Conservation (phyloP, 92 coral and sea anemone genomes). For the Porites cylindrica region DNA sequence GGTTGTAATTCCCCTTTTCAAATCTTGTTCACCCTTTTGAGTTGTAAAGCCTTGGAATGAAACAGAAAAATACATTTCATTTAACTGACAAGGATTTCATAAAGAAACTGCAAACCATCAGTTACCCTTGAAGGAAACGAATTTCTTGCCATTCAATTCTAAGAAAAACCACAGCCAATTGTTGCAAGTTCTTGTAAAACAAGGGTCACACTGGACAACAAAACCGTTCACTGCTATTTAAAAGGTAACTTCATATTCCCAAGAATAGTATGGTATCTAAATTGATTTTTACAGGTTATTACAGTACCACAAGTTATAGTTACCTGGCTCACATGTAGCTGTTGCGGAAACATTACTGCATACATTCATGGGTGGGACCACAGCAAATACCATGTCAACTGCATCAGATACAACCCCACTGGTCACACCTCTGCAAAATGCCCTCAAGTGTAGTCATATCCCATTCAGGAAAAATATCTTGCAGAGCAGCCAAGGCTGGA, state of each 20-base stretch:
- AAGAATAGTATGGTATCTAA: slow-evolving; percentile 15
- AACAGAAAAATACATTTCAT: slow-evolving; percentile 8
- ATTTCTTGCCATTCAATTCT: slow-evolving; percentile 12
- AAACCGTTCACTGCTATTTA: slow-evolving; percentile 6
- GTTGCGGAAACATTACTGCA: slow-evolving; percentile 9
- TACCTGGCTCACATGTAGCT: slow-evolving; percentile 15
- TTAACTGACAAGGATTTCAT: slow-evolving; percentile 18
- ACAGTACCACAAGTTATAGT: slow-evolving; percentile 17
- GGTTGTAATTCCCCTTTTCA: slow-evolving; percentile 17
- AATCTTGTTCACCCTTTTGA: neutral
- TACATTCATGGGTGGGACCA: slow-evolving; percentile 15
- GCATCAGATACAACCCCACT: slow-evolving; percentile 28
- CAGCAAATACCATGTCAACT: slow-evolving; percentile 26
- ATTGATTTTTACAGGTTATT: slow-evolving; percentile 18
- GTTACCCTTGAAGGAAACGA: slow-evolving; percentile 9
- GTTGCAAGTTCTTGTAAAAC: slow-evolving; percentile 8
- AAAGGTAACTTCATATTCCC: slow-evolving; percentile 13
- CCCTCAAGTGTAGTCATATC: too few relatives aligned
- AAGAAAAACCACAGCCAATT: slow-evolving; percentile 14
- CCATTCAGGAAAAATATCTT: too few relatives aligned
- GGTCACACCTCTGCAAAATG: too few relatives aligned
- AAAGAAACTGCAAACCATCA: slow-evolving; percentile 12
- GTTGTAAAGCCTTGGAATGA: slow-evolving; percentile 6
- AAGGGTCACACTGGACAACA: slow-evolving; percentile 20
- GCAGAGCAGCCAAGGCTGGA: too few relatives aligned